phyloP scores from a whole-genome alignment of 2,888 invertebrate species.

The Latrodectus elegans region DNA sequence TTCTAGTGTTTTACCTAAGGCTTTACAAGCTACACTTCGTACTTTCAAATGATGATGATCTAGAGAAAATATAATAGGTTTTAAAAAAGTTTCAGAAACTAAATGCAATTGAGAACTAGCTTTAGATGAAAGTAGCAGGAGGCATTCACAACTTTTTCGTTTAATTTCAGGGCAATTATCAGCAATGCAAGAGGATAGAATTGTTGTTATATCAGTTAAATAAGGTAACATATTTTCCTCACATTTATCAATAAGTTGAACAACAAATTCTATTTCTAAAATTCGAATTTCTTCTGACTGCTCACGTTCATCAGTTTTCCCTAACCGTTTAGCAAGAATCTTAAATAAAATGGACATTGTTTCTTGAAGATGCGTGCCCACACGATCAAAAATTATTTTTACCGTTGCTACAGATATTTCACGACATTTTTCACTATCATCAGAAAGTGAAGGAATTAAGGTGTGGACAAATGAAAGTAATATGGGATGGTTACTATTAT shows the following conservation, averaged over 20 bases:
- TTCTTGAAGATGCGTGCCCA: constrained; percentile 77
- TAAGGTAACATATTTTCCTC: constrained; percentile 81
- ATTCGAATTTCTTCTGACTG: constrained; percentile 88
- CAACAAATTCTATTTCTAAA: constrained; percentile 81
- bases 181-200: constrained; percentile 82
- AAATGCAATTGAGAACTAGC: constrained; percentile 84
- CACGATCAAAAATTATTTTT: constrained; percentile 6
- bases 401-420: constrained; percentile 45
- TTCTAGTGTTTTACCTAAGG: constrained; percentile 79
- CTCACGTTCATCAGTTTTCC: constrained; percentile 83
- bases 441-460: constrained; percentile 4
- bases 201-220: constrained; percentile 84
- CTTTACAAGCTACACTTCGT: constrained; percentile 83
- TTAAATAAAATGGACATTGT: constrained; percentile 86
- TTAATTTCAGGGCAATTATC: constrained; percentile 89
- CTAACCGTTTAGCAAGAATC: constrained; percentile 84
- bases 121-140: constrained; percentile 81
- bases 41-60: constrained; percentile 89
- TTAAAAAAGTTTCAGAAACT: constrained; percentile 83
- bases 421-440: constrained; percentile 57
- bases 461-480: constrained; percentile 10
- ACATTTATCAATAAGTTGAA: constrained; percentile 81
- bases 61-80: constrained; percentile 83
- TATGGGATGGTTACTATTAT: not conserved
- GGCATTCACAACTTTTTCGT: constrained; percentile 84